These are phyloP conservation scores for Megalops cyprinoides DNA, from an alignment of 2,797 vertebrate species.

Conservation along the genomic window DNA sequence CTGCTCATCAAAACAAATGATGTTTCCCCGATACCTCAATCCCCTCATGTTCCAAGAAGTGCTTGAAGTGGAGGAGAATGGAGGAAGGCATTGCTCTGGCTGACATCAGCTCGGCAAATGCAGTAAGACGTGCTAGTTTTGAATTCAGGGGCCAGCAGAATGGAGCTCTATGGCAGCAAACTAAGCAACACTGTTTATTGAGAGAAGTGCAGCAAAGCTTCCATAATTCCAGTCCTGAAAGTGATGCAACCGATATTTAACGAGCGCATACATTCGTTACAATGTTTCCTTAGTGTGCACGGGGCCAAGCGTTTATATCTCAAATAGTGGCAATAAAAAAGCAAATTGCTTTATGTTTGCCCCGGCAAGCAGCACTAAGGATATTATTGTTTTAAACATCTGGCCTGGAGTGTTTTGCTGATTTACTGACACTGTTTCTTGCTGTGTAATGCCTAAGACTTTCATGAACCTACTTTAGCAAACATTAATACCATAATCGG, in stretches of 20 bases:
- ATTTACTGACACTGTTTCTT: conserved; percentile 25
- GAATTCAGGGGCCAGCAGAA: background rate
- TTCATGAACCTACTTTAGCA: conserved; percentile 33
- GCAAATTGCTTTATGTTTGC: conserved; percentile 33
- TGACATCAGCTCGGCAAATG: background rate
- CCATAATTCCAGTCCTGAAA: background rate
- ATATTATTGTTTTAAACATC: conserved; percentile 16
- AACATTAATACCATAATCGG: conserved; percentile 30
- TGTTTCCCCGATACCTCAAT: background rate
- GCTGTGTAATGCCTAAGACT: conserved; percentile 36
- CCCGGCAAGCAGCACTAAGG: conserved; percentile 27
- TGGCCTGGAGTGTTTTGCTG: conserved; percentile 22
- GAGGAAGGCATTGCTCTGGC: background rate
- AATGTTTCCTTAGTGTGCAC: conserved; percentile 2
- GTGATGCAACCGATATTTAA: background rate
- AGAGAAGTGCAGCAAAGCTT: background rate
- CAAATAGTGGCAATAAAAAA: conserved; percentile 32
- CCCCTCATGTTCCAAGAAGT: background rate
- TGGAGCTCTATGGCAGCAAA: background rate
- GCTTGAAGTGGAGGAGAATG: background rate
- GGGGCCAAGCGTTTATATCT: background rate
- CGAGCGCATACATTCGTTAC: background rate
- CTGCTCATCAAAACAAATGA: conserved; percentile 9
- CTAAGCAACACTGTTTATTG: background rate
- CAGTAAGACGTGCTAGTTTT: background rate